Evolutionary conservation across 2,797 vertebrate species (phyloP), one percentile per base, ranked within the genome.

Genomic region (Coluber constrictor): DNA sequence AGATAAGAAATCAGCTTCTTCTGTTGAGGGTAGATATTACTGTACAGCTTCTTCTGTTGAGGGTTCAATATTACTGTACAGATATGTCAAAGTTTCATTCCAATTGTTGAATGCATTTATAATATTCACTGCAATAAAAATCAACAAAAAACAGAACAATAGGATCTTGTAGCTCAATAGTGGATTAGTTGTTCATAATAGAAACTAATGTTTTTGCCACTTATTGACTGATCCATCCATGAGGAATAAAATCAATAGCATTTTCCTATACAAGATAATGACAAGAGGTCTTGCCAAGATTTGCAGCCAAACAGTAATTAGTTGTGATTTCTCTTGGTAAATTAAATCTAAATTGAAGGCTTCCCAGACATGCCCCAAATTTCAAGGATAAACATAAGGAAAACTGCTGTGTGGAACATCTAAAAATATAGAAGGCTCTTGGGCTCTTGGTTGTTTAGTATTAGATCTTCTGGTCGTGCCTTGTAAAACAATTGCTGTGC

Each of bases 21-120:
- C 96, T 97, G 94, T 92, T 96, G 95, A 92, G 92, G 94, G 59
- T 94, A 96, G 90, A 74, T 96, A 97, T 97, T 95, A 95, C 93
- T 95, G 89, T 95, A 93, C 91, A 95, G 93, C 66, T 94, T 95
- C 91, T 97, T 89, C 96, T 97, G 94, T 92, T 96, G 95, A 92
- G 92, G 94, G 59, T 94, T 96, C 97, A 92, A 74, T 96, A 97
- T 97, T 95, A 95, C 93, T 95, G 89, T 95, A 93, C 91, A 95
- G 93, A 51, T 92, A 10, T 86, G 47, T 90, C 57, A 63, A 92
- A 92, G 57, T 54, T 60, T 90, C 13, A 83, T 74, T 88, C 37
- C 70, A 27, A 15, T 9, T 59, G 27, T 66, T 37, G 83, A 74
- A 47, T 13, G 55, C 54, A 55, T 63, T 87, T n/a, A 86, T 86